Percentiles rank a stretch among this genome's conserved stretches.
Conservation (phyloP, 2,888 invertebrate species). For the Xylocampa areola region DNA sequence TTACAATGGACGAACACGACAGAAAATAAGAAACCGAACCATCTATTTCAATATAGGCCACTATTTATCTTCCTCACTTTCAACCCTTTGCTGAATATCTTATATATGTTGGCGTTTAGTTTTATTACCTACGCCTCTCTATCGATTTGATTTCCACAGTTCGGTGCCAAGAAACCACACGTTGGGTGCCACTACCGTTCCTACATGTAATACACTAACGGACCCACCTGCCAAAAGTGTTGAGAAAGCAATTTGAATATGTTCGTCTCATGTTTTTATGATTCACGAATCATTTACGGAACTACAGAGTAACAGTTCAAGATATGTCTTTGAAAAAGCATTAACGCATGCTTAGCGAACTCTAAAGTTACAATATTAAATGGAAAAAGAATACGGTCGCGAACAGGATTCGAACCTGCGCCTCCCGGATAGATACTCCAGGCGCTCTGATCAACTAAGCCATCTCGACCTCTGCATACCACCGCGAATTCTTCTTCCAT, state of each 20-base stretch:
- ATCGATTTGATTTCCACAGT: constrained; percentile 20
- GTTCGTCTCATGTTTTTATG: too few relatives aligned
- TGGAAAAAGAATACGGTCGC: too few relatives aligned
- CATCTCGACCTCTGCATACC: too few relatives aligned
- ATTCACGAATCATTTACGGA: too few relatives aligned
- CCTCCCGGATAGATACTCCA: too few relatives aligned
- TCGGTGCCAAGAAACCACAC: constrained; percentile 29
- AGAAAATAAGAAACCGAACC: neutral
- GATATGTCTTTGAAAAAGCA: too few relatives aligned
- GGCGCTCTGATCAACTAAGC: too few relatives aligned
- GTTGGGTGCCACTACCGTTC: constrained; percentile 10
- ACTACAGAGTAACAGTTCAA: too few relatives aligned
- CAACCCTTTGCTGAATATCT: constrained; percentile 20
- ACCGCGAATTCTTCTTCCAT: too few relatives aligned
- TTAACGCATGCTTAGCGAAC: too few relatives aligned
- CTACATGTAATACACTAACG: neutral
- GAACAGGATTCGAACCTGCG: too few relatives aligned
- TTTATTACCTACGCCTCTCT: constrained; percentile 15
- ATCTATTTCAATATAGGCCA: constrained; percentile 71
- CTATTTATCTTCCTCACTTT: constrained; percentile 69
- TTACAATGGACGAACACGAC: neutral
- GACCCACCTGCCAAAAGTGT: constrained; percentile 1
- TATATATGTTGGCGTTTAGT: constrained; percentile 5
- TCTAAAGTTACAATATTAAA: too few relatives aligned
- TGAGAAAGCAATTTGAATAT: neutral